Percentiles rank a stretch among this genome's conserved stretches.
phyloP scores from a whole-genome alignment of 1,140 invertebrate species.

The Globodera rostochiensis region DNA sequence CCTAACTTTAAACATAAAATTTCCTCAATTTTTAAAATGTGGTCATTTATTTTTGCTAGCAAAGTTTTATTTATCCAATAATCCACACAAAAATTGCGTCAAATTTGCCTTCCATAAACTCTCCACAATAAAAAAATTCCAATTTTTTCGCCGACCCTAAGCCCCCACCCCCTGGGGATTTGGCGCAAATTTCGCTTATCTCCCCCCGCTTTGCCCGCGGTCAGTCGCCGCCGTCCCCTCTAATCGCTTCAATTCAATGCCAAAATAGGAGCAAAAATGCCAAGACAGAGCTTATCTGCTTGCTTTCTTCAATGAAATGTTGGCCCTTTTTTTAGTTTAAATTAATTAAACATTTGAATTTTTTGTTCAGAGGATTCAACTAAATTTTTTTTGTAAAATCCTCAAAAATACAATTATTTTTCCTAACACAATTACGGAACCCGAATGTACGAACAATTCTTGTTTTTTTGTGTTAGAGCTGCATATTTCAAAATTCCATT shows the following conservation, averaged over 20 bases:
- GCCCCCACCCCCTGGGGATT: neutral
- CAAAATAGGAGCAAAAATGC: neutral
- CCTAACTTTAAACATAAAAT: neutral
- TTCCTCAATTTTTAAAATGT: neutral
- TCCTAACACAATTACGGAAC: too few relatives aligned
- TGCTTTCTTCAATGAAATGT: neutral
- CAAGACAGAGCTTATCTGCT: neutral
- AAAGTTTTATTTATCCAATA: too few relatives aligned
- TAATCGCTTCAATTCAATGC: neutral
- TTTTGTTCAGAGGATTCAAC: too few relatives aligned
- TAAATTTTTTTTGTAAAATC: too few relatives aligned
- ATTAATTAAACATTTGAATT: too few relatives aligned
- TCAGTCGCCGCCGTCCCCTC: neutral
- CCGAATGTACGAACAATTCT: too few relatives aligned
- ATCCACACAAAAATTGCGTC: too few relatives aligned
- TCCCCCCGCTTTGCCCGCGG: neutral
- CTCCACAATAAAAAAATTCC: neutral
- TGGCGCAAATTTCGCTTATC: constrained; percentile 7
- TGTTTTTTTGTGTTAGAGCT: too few relatives aligned
- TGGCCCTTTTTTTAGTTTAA: neutral
- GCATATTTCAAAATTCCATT: too few relatives aligned
- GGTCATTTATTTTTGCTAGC: neutral
- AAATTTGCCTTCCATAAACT: too few relatives aligned
- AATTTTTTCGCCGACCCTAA: neutral
- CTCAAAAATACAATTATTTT: too few relatives aligned